These are phyloP conservation scores for Willowsia nigromaculata DNA, from an alignment of 2,888 invertebrate genomes.

Conservation along the genomic window DNA sequence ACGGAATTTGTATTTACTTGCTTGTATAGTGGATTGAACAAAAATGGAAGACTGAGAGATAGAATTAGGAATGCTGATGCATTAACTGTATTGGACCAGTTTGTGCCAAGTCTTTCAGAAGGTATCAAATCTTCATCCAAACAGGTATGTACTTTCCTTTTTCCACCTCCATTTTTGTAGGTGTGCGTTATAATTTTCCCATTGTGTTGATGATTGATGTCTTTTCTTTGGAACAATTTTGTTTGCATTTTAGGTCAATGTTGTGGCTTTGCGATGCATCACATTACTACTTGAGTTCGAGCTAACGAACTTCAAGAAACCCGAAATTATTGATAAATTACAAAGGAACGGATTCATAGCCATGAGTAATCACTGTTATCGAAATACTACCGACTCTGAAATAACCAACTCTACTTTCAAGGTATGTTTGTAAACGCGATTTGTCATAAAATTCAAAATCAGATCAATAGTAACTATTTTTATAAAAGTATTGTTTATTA, in stretches of 20 bases:
- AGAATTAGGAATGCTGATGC: neutral
- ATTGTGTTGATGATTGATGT: too few species aligned
- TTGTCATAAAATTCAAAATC: neutral
- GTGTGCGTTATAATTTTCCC: too few species aligned
- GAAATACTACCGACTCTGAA: slow-evolving; percentile 69
- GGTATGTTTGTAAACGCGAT: slow-evolving; percentile 30
- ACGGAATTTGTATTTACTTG: slow-evolving; percentile 71
- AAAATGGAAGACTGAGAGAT: slow-evolving; percentile 52
- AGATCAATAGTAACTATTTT: neutral
- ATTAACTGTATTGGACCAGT: slow-evolving; percentile 50
- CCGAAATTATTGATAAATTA: slow-evolving; percentile 64
- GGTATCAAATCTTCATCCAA: slow-evolving; percentile 72
- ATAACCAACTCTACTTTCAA: slow-evolving; percentile 74
- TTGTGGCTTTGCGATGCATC: slow-evolving; percentile 68
- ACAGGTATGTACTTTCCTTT: slow-evolving; percentile 53
- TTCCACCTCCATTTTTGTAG: neutral
- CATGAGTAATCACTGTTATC: slow-evolving; percentile 73
- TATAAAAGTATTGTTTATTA: neutral
- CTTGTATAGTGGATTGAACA: slow-evolving; percentile 73
- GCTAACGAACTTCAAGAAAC: slow-evolving; percentile 63
- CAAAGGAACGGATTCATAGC: slow-evolving; percentile 70
- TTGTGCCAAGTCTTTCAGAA: slow-evolving; percentile 61
- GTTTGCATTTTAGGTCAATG: slow-evolving; percentile 68
- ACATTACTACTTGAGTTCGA: slow-evolving; percentile 71
- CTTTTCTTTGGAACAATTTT: neutral